A percentile compares a stretch with the other conserved stretches of the same genome.
Conservation (phyloP, 1,140 invertebrate species). For the Calliopsis andreniformis region DNA sequence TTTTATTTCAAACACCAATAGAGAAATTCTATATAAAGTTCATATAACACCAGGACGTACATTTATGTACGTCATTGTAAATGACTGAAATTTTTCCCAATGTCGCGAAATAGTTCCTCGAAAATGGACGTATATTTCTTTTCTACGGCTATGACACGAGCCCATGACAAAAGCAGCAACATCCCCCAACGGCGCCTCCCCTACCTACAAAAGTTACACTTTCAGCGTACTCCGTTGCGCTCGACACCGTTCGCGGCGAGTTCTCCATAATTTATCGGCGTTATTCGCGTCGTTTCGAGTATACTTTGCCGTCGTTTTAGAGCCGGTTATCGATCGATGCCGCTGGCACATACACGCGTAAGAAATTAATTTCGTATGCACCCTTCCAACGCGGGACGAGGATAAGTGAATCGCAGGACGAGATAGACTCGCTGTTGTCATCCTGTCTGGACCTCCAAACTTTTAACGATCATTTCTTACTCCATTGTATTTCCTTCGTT, state of each 20-base stretch:
- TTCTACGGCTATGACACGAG: background rate
- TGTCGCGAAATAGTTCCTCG: background rate
- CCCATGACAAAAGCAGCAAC: background rate
- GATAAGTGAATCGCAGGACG: constrained; percentile 58
- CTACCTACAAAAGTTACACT: constrained; percentile 18
- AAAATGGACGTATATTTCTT: constrained; percentile 6
- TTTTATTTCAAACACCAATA: too few species aligned
- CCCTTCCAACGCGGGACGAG: constrained; percentile 46
- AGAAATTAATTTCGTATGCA: constrained; percentile 68
- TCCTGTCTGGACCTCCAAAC: constrained; percentile 6
- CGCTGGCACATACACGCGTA: constrained; percentile 40
- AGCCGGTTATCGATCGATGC: constrained; percentile 48
- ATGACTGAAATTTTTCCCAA: background rate
- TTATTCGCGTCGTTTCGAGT: constrained; percentile 45
- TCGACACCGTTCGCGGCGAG: constrained; percentile 11
- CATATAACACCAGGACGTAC: background rate
- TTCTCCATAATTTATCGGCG: constrained; percentile 53
- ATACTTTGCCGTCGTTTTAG: constrained; percentile 48
- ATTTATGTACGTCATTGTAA: background rate
- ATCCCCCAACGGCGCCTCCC: background rate
- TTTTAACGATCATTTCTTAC: too few species aligned
- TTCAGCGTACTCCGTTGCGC: constrained; percentile 1
- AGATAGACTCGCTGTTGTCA: constrained; percentile 36
- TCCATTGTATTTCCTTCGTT: too few species aligned
- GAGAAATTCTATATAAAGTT: background rate